Percentiles rank a stretch among this genome's conserved stretches.
Evolutionary conservation across 2,888 invertebrate genomes (phyloP).

Genomic region (Drosophila atripex): DNA sequence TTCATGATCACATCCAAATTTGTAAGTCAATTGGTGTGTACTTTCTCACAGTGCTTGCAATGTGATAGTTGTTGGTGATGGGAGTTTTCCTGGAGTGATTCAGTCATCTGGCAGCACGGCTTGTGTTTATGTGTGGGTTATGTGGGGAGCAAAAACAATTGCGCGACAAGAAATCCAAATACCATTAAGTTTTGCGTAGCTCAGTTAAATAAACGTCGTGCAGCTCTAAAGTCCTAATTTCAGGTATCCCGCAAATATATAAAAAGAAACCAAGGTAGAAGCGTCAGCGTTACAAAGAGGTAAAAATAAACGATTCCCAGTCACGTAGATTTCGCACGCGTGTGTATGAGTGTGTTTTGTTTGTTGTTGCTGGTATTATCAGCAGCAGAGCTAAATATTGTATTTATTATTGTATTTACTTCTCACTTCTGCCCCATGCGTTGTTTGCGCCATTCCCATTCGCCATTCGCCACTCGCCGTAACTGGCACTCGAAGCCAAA

Average conservation of each 20-base stretch:
- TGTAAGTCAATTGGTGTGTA: not conserved
- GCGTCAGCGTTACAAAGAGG: constrained; percentile 44
- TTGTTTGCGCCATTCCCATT: constrained; percentile 53
- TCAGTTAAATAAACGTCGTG: constrained; percentile 25
- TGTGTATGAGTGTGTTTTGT: constrained; percentile 57
- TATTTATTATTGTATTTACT: constrained; percentile 55
- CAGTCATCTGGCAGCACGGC: constrained; percentile 1
- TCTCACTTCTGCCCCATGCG: constrained; percentile 40
- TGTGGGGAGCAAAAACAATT: constrained; percentile 64
- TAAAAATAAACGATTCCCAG: constrained; percentile 42
- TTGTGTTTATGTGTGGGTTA: constrained; percentile 21
- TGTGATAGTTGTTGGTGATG: not conserved
- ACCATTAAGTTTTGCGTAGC: constrained; percentile 55
- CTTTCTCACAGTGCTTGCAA: too few relatives aligned
- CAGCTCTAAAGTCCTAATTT: constrained; percentile 1
- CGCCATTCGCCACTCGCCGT: constrained; percentile 22
- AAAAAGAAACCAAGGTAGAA: constrained; percentile 8
- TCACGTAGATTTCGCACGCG: constrained; percentile 35
- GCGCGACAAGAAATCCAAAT: constrained; percentile 65
- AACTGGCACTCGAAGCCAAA: constrained; percentile 22
- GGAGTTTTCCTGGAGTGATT: not conserved
- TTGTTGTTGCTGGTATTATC: constrained; percentile 77
- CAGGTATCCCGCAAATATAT: constrained; percentile 16
- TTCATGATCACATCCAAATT: not conserved
- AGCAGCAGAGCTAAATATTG: constrained; percentile 58